Conservation (phyloP, 2,113 vertebrate species). For the Otis tarda region DNA sequence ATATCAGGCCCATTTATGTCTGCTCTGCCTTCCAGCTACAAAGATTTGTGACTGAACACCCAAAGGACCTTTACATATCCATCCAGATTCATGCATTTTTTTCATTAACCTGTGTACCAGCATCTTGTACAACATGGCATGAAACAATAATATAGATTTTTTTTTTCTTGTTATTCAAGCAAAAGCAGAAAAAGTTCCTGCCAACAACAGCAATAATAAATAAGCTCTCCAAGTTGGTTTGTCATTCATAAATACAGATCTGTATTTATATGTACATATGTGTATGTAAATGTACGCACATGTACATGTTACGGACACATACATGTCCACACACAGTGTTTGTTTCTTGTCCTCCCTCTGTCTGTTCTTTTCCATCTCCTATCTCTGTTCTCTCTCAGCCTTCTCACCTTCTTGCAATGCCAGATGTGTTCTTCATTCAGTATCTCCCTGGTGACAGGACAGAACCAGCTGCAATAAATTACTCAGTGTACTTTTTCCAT, state of each 20-base stretch:
- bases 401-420: constrained; percentile 10
- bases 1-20: constrained; percentile 62
- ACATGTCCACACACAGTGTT: neutral
- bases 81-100: constrained; percentile 65
- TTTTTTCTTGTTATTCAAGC: neutral
- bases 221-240: neutral
- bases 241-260: neutral
- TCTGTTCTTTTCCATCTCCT: neutral
- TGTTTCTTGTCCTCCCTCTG: neutral
- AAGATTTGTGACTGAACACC: constrained; percentile 68
- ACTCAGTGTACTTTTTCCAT: neutral
- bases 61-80: constrained; percentile 66
- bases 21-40: constrained; percentile 67
- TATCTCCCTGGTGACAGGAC: constrained; percentile 38
- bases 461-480: constrained; percentile 51
- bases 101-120: constrained; percentile 66
- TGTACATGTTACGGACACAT: neutral
- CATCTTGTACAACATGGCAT: constrained; percentile 59
- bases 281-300: too few relatives aligned
- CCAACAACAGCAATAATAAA: neutral
- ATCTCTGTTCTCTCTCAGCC: constrained; percentile 12
- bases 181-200: neutral
- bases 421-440: neutral
- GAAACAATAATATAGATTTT: constrained; percentile 38
- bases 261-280: neutral